These are phyloP conservation scores for Microplitis manilae DNA, from an alignment of 2,888 invertebrate species.

Conservation along the genomic window DNA sequence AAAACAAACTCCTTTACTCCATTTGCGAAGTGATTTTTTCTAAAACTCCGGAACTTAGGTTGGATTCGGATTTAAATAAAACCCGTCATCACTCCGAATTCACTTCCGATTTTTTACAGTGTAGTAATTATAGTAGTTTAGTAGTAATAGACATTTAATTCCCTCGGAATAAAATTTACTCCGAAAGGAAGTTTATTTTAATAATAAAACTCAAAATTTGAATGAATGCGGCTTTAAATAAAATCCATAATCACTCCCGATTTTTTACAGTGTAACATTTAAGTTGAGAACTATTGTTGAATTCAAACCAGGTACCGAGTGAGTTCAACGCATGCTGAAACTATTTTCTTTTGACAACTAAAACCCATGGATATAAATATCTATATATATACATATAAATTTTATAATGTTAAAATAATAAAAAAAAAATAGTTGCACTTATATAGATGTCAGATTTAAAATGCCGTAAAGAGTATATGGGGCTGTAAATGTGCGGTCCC, in stretches of 20 bases:
- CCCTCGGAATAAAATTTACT: too few species aligned
- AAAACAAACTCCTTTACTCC: too few species aligned
- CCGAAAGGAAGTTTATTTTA: too few species aligned
- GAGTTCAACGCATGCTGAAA: conserved; percentile 29
- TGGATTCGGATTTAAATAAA: too few species aligned
- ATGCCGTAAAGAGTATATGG: conserved; percentile 66
- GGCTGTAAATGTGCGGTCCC: conserved; percentile 63
- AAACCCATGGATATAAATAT: conserved; percentile 3
- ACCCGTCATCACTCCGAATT: too few species aligned
- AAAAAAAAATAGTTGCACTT: conserved; percentile 39
- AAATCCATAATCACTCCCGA: neutral
- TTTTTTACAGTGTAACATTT: neutral
- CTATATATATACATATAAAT: conserved; percentile 8
- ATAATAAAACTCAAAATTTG: too few species aligned
- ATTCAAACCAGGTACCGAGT: neutral
- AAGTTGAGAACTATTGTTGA: neutral
- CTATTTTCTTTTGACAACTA: conserved; percentile 4
- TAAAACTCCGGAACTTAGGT: too few species aligned
- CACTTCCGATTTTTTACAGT: too few species aligned
- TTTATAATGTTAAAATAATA: conserved; percentile 7
- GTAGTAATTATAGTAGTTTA: too few species aligned
- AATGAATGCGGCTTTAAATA: too few species aligned
- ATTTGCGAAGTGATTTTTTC: too few species aligned
- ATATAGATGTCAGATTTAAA: conserved; percentile 68
- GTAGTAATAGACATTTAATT: too few species aligned